Conservation (phyloP, 2,888 invertebrate genomes). For the Aphodius granarius region DNA sequence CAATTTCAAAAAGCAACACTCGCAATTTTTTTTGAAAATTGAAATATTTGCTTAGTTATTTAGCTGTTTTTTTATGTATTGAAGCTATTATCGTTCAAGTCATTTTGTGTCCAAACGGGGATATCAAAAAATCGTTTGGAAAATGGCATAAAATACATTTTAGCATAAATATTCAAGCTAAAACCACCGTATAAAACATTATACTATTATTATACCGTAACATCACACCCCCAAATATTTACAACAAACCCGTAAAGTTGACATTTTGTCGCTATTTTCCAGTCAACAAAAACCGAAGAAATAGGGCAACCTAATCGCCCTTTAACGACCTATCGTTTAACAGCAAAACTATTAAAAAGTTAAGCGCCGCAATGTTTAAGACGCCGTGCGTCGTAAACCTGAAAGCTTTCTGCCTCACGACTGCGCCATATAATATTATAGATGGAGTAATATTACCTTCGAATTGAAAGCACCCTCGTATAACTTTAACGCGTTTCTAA, state of each 20-base stretch:
- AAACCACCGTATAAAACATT: no score
- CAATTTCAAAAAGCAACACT: no score
- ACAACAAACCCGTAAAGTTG: neutral
- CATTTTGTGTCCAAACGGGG: no score
- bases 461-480: neutral
- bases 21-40: no score
- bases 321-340: neutral
- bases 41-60: no score
- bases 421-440: neutral
- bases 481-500: neutral
- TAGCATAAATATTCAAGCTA: no score
- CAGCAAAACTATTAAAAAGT: neutral
- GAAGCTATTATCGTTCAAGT: no score
- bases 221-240: neutral
- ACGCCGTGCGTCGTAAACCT: neutral
- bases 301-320: neutral
- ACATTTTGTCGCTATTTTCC: neutral
- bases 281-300: neutral
- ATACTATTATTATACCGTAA: neutral
- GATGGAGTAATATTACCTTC: neutral
- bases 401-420: neutral
- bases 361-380: neutral
- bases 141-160: no score
- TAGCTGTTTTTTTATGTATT: no score
- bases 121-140: no score